Base-by-base conservation (phyloP, 2,888 invertebrate species). In the Hesperia comma region DNA sequence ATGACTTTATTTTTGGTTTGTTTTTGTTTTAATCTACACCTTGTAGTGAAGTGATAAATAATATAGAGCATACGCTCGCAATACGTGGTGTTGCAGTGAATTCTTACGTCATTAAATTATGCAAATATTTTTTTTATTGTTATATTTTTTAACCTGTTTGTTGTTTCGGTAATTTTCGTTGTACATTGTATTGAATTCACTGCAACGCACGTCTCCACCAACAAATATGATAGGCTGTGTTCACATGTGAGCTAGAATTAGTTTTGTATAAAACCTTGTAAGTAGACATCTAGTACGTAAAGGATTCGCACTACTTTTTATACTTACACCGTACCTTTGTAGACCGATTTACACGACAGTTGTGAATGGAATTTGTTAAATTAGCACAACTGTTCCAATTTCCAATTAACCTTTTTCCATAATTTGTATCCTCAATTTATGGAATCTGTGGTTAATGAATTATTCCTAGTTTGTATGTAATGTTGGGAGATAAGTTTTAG, bases 211-310 rank as follows among this genome's bases (percentile, higher is more conserved):
- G 32, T 61, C 15, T 37, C 40, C 21, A 46, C 46, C 63, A 57
- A 64, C 57, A 41, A 58, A 60, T 64, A 63, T 32, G 26, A 56
- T 63, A 64, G 64, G 64, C 64, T 64, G 64, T 64, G 64, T 64
- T 41, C 57, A 19, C 49, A 37, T 64, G 58, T 64, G 53, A 53
- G 64, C 58, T 64, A 64, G 64, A 54, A 53, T 53, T 58, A 64
- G 26, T 53, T 60, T 64, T 64, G 21, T 61, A 61, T 51, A 61
- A n/a, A 61, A 46, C 12, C 33, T 55, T 61, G 14, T 58, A 33
- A 37, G 51, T 54, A 67, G 43, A 51, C 37, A 43, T 19, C 4
- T n/a, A 2, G 15, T 46, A 51, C 17, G 41, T 40, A 56, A 57
- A 26, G 32, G 43, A 64, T 58, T 51, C 43, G 58, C 58, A 64